Base-by-base conservation (phyloP, 2,888 invertebrate genomes). In the Drosophila borealis region DNA sequence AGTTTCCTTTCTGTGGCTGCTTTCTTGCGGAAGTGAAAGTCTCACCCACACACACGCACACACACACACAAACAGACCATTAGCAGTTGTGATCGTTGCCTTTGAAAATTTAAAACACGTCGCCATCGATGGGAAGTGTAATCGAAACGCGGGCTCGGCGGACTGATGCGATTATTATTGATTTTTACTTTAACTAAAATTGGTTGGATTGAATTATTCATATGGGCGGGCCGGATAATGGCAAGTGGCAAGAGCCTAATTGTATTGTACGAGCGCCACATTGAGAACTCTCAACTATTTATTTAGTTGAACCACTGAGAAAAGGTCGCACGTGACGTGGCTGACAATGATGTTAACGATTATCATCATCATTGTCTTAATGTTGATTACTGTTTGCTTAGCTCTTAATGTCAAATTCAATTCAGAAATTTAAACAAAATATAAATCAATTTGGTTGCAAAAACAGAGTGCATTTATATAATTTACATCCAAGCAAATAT, bases 121-220 rank as follows among this genome's bases (percentile, higher is more conserved):
- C 51, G 45, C 69, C 54, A 33, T 8, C 39, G 46, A 14, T 13
- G 29, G 51, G 46, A 61, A 70, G 62, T 71, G 63, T 69, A 63
- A 77, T 70, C 51, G 53, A 68, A 75, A 37, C 55, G 51, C 21
- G 57, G 62, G 64, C 37, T 55, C 46, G 48, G 51, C 42, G 64
- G 64, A 56, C 66, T 81, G 73, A 80, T 86, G 74, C 70, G 80
- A 85, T 85, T 82, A 81, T 78, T 87, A 85, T 87, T 81, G 86
- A 85, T 85, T 87, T 81, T 74, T 46, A 36, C 33, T 11, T 36
- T 1, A 49, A 53, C 68, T 62, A 17, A 83, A 80, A 82, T 78
- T 80, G 66, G 50, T 62, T 29, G 49, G 66, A 83, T 87, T 85
- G 72, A 81, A 83, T 81, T 80, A 80, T 87, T 82, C 56, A 84